A percentile compares a stretch with the other conserved stretches of the same genome.
Conservation (phyloP, 2,888 invertebrate genomes). For the Drosophila aldrichi region DNA sequence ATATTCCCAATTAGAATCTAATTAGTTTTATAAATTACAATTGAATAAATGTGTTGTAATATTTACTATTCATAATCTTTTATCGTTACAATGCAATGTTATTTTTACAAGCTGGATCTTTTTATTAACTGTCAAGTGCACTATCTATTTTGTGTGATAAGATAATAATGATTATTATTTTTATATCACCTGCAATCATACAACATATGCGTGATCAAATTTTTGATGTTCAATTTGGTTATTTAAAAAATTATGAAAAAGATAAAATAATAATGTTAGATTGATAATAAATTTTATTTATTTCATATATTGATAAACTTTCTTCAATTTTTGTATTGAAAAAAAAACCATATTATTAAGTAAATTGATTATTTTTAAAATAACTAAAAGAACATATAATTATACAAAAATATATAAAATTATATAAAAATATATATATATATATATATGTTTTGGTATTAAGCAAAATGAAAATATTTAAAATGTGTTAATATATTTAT, state of each 20-base stretch:
- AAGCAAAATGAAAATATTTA: too few relatives aligned
- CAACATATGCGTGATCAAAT: constrained; percentile 16
- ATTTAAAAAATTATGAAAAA: background rate
- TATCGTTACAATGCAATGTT: constrained; percentile 2
- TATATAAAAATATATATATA: too few relatives aligned
- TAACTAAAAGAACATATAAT: too few relatives aligned
- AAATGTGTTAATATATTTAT: too few relatives aligned
- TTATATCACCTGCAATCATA: constrained; percentile 34
- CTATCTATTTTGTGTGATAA: constrained; percentile 49
- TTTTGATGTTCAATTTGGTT: background rate
- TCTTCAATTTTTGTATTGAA: too few relatives aligned
- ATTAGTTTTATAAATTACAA: background rate
- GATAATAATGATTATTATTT: constrained; percentile 39
- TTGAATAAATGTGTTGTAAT: background rate
- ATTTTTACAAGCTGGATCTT: constrained; percentile 23
- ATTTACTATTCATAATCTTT: background rate
- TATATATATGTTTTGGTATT: too few relatives aligned
- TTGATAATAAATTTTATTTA: background rate
- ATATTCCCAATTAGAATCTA: background rate
- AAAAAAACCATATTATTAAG: too few relatives aligned
- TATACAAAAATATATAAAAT: too few relatives aligned
- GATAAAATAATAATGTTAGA: background rate
- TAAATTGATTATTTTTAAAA: too few relatives aligned
- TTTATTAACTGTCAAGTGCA: constrained; percentile 4
- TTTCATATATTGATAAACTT: too few relatives aligned